Base-by-base conservation (phyloP, 2,888 invertebrate genomes). In the Rhagonycha fulva region DNA sequence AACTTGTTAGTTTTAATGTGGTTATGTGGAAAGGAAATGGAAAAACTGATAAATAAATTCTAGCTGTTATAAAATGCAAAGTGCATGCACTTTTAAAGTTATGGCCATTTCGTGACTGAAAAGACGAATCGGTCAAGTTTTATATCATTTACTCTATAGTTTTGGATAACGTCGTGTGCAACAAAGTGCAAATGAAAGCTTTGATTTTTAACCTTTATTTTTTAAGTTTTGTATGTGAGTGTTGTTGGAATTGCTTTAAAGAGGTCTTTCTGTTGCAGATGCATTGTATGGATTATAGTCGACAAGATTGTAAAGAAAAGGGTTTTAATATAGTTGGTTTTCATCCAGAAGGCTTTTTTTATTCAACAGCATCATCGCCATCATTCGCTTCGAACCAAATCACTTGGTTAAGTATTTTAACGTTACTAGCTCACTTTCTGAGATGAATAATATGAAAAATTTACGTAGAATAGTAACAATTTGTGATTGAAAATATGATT, bases 281-380 rank as follows among this genome's bases (percentile, higher is more conserved):
- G 71, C 86, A 87, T 76, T 87, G 87, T 77, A 82, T 81, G 71
- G 84, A 86, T 32, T 86, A 85, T 61, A 85, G 85, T 12, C 81
- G 80, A 11, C 80, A 83, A 68, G 85, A 85, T 78, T 87, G 87
- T 70, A 85, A 85, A n/a, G 75, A 77, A 47, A 74, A 72, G 28
- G 77, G 77, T 67, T 77, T 72, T 83, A 68, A 78, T 80, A 67
- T 80, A 62, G 72, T 66, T 60, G 74, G 77, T 28, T 77, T 75
- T 28, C 70, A 77, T 69, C 70, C 76, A 12, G 77, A 77, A 72
- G 77, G 77, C 9, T 60, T 70, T n/a, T 74, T 70, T 62, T 63
- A 47, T n/a, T 73, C 70, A 14, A 24, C 23, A 66, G 24, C 24
- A 9, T 68, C 73, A 12, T 61, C 61, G 11, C 11, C 61, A 10